Conservation (phyloP, 2,797 vertebrate genomes). For the Labroides dimidiatus region DNA sequence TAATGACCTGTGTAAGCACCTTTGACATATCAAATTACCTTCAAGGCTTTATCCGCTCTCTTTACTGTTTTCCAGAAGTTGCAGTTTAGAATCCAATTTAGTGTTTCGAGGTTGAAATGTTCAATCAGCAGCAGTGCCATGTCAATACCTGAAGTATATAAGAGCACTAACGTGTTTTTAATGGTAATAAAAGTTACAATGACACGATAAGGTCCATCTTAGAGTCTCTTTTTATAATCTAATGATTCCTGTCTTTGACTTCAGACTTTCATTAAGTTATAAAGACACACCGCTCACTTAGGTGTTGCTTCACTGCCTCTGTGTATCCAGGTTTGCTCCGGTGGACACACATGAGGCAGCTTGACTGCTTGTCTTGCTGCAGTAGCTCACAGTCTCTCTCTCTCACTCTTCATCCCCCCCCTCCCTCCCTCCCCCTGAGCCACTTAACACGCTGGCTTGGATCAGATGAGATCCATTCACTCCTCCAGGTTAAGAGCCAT, state of each 20-base stretch:
- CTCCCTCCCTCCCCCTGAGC: slow-evolving; percentile 42
- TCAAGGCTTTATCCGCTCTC: too few relatives aligned
- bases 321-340: slow-evolving; percentile 3
- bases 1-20: too few relatives aligned
- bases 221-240: too few relatives aligned
- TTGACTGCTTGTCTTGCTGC: background rate
- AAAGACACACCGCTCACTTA: background rate
- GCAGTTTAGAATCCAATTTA: too few relatives aligned
- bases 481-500: slow-evolving; percentile 69
- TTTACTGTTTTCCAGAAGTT: too few relatives aligned
- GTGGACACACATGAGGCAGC: slow-evolving; percentile 19
- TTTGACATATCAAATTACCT: too few relatives aligned
- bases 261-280: background rate
- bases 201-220: too few relatives aligned
- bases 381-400: background rate
- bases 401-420: slow-evolving; percentile 17
- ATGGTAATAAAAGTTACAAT: too few relatives aligned
- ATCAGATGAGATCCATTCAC: slow-evolving; percentile 70
- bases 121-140: too few relatives aligned
- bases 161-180: too few relatives aligned
- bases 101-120: too few relatives aligned
- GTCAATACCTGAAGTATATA: too few relatives aligned
- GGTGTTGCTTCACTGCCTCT: slow-evolving; percentile 25
- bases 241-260: background rate
- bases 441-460: slow-evolving; percentile 63